phyloP scores from a whole-genome alignment of 1,140 invertebrate genomes.

The Gryllus bimaculatus region DNA sequence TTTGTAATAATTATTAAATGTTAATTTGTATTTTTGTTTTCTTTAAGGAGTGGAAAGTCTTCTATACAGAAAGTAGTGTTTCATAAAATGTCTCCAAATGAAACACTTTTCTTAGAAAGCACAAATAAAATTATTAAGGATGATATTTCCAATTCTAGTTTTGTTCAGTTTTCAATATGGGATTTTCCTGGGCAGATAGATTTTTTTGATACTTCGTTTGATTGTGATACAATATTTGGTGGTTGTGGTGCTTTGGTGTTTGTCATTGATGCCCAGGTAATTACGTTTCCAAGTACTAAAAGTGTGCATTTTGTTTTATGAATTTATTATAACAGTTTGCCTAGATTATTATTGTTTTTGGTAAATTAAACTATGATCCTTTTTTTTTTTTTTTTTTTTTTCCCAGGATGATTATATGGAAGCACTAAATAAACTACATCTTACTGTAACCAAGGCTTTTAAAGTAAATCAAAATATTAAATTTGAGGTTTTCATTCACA shows the following conservation, averaged over 20 bases:
- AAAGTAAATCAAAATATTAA: slow-evolving; percentile 94
- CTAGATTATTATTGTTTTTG: neutral
- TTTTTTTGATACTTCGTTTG: slow-evolving; percentile 92
- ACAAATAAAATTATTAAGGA: slow-evolving; percentile 98
- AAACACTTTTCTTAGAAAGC: slow-evolving; percentile 97
- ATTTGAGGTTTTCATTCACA: slow-evolving; percentile 98
- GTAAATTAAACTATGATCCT: neutral
- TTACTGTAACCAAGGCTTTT: slow-evolving; percentile 89
- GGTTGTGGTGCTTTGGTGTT: slow-evolving; percentile 94
- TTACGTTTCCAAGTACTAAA: slow-evolving; percentile 8
- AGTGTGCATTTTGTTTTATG: neutral
- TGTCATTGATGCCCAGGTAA: slow-evolving; percentile 96
- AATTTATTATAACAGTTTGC: neutral
- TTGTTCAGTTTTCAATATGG: slow-evolving; percentile 99
- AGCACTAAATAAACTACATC: slow-evolving; percentile 83
- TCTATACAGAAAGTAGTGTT: slow-evolving; percentile 99
- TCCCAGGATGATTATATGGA: slow-evolving; percentile 92
- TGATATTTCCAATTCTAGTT: slow-evolving; percentile 93
- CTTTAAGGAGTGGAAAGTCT: slow-evolving; percentile 92
- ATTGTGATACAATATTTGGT: slow-evolving; percentile 90
- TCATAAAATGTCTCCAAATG: slow-evolving; percentile 99
- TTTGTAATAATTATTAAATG: too few species aligned
- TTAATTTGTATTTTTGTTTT: neutral
- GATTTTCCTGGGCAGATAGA: slow-evolving; percentile 99
- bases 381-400: neutral